Conservation (phyloP, 2,888 invertebrate genomes). For the Caenorhabditis auriculariae region DNA sequence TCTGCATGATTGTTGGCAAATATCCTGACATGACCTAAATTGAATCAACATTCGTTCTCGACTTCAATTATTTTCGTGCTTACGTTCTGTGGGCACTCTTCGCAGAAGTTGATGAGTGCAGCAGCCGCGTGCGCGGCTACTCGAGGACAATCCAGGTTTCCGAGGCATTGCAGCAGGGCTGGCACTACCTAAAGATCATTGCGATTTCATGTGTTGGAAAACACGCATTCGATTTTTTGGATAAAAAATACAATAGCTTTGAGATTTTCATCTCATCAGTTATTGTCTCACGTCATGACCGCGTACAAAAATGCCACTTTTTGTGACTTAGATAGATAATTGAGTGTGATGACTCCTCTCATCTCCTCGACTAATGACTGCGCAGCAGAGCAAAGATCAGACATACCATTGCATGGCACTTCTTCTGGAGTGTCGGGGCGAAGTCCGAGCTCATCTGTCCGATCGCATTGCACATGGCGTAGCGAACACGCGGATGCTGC, state of each 20-base stretch:
- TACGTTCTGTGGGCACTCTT: slow-evolving; percentile 86
- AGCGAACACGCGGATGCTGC: slow-evolving; percentile 86
- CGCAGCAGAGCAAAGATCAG: too few species aligned
- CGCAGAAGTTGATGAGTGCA: slow-evolving; percentile 97
- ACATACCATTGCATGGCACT: slow-evolving; percentile 83
- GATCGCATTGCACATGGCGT: slow-evolving; percentile 96
- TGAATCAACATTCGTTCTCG: background rate
- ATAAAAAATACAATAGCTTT: too few species aligned
- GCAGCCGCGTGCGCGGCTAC: slow-evolving; percentile 89
- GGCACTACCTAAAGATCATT: slow-evolving; percentile 73
- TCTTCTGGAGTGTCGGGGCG: slow-evolving; percentile 92
- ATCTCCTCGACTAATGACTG: too few species aligned
- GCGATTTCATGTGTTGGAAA: too few species aligned
- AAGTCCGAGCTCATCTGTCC: slow-evolving; percentile 99
- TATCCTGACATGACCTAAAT: slow-evolving; percentile 10
- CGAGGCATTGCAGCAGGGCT: slow-evolving; percentile 82
- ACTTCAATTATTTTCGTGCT: too few species aligned
- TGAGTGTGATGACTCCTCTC: too few species aligned
- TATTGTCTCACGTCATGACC: too few species aligned
- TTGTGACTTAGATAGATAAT: too few species aligned
- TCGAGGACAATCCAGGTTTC: slow-evolving; percentile 86
- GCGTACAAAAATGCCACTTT: too few species aligned
- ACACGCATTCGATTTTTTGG: too few species aligned
- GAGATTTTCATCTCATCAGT: too few species aligned
- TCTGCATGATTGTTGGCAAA: slow-evolving; percentile 75